phyloP scores from a whole-genome alignment of 2,113 vertebrate genomes.

The Montifringilla adamsi region DNA sequence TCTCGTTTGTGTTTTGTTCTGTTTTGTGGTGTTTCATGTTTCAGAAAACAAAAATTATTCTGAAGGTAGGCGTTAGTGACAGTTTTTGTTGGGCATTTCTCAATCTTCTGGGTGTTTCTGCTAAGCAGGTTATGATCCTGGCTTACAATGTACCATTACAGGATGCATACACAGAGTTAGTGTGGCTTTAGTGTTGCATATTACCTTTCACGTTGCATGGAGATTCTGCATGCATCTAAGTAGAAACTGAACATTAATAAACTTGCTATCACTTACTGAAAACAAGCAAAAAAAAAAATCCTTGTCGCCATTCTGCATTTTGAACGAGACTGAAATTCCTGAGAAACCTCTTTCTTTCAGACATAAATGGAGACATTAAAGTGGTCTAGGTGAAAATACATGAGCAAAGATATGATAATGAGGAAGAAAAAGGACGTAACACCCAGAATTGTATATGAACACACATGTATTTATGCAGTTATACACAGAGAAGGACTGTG shows the following conservation, averaged over 20 bases:
- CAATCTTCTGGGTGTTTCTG: neutral
- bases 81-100: neutral
- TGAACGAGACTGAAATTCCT: neutral
- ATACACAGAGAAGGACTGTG: neutral
- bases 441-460: neutral
- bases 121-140: neutral
- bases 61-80: neutral
- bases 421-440: neutral
- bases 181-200: neutral
- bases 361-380: neutral
- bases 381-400: neutral
- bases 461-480: neutral
- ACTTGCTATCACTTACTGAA: neutral
- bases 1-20: neutral
- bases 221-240: neutral
- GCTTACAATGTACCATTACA: neutral
- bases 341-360: neutral
- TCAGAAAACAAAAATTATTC: neutral
- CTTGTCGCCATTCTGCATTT: neutral
- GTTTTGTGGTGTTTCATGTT: neutral
- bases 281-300: neutral
- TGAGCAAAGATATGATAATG: neutral
- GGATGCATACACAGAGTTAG: neutral
- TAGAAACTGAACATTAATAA: neutral
- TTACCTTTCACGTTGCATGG: neutral